Evolutionary conservation across 2,888 invertebrate species (phyloP).

Genomic region (Norana najaformis): DNA sequence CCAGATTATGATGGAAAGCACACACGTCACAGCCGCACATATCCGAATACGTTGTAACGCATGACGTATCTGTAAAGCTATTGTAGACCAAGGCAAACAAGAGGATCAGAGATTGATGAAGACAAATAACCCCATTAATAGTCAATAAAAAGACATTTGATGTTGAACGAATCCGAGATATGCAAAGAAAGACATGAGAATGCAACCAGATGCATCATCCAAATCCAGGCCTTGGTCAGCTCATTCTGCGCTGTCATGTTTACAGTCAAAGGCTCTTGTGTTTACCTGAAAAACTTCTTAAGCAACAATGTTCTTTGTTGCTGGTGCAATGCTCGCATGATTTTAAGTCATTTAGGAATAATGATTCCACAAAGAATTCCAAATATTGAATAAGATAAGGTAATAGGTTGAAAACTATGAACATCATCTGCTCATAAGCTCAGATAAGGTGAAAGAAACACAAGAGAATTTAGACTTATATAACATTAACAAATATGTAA

Average conservation of each 20-base stretch:
- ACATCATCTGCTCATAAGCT: not conserved
- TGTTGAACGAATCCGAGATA: not conserved
- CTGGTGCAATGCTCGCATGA: not conserved
- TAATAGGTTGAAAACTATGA: not conserved
- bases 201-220: not conserved
- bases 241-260: conserved; percentile 13
- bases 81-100: not conserved
- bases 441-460: not conserved
- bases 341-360: not conserved
- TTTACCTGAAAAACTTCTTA: conserved; percentile 13
- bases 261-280: not conserved
- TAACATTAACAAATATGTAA: not conserved
- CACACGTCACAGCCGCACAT: not conserved
- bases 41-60: not conserved
- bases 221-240: not conserved
- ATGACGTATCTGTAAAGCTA: not conserved
- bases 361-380: not conserved
- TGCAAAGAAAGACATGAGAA: conserved; percentile 13
- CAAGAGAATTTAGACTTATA: not conserved
- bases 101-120: conserved; percentile 13
- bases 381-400: not conserved
- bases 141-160: conserved; percentile 6
- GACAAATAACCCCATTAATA: not conserved
- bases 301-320: not conserved
- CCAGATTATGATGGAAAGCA: not conserved